A percentile compares a stretch with the other conserved stretches of the same genome.
Evolutionary conservation across 2,797 vertebrate species (phyloP).

Genomic region (Simalia tracyae): DNA sequence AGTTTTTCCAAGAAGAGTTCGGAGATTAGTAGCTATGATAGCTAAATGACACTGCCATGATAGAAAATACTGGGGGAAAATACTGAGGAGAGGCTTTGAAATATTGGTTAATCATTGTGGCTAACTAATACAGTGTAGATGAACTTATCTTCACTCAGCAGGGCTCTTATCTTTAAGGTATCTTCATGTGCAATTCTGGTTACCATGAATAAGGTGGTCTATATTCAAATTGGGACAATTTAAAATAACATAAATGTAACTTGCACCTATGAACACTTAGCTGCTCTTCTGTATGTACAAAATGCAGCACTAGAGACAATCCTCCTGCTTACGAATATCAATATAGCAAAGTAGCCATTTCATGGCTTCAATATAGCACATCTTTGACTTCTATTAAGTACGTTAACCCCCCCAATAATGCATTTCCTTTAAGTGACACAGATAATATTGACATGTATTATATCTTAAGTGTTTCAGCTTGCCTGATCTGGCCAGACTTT

Average conservation of each 20-base stretch:
- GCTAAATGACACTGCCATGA: not conserved
- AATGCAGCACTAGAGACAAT: not conserved
- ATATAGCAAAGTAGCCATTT: not conserved
- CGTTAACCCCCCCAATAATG: not conserved
- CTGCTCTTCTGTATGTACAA: not conserved
- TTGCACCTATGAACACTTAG: not conserved
- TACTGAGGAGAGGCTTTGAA: not conserved
- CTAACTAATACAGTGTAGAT: not conserved
- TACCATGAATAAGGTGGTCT: not conserved
- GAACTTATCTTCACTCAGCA: not conserved
- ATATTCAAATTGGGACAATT: not conserved
- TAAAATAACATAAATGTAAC: not conserved
- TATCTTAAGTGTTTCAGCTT: not conserved
- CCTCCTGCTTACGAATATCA: not conserved
- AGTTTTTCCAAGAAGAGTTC: not conserved
- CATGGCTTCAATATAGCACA: not conserved
- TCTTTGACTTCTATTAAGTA: not conserved
- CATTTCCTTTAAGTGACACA: not conserved
- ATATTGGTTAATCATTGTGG: not conserved
- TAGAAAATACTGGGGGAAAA: not conserved
- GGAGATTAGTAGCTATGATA: not conserved
- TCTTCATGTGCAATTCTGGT: not conserved
- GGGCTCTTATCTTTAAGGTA: not conserved
- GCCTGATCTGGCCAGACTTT: not conserved
- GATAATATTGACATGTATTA: not conserved